phyloP scores from a whole-genome alignment of 1,140 invertebrate genomes.

The Archegozetes longisetosus region DNA sequence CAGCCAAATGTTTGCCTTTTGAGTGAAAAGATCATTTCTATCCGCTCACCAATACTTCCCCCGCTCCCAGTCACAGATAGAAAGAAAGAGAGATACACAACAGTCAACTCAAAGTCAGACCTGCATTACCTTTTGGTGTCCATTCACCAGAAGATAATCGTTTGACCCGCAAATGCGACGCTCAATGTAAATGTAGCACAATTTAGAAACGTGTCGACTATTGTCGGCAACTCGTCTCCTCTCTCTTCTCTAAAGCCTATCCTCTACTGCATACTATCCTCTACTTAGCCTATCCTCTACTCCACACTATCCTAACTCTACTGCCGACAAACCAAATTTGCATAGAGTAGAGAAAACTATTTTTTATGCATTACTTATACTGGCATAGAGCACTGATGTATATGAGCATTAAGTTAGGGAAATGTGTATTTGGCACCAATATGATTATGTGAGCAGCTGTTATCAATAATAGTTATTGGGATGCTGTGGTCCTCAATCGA shows the following conservation, averaged over 20 bases:
- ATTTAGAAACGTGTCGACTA: no score
- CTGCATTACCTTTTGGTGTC: neutral
- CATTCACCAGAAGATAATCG: neutral
- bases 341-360: neutral
- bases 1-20: no score
- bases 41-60: no score
- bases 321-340: neutral
- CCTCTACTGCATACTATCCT: no score
- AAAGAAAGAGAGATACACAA: neutral
- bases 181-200: no score
- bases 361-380: neutral
- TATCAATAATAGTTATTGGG: neutral
- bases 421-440: neutral
- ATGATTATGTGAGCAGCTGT: neutral
- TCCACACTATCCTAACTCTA: no score
- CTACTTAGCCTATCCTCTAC: no score
- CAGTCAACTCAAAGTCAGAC: neutral
- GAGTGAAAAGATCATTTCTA: no score
- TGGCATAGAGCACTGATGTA: neutral
- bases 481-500: neutral
- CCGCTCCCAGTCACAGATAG: neutral
- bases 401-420: neutral
- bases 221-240: neutral
- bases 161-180: neutral
- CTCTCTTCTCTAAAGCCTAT: no score